Evolutionary conservation across 1,140 invertebrate species (phyloP).

Genomic region (Eufriesea mexicana): DNA sequence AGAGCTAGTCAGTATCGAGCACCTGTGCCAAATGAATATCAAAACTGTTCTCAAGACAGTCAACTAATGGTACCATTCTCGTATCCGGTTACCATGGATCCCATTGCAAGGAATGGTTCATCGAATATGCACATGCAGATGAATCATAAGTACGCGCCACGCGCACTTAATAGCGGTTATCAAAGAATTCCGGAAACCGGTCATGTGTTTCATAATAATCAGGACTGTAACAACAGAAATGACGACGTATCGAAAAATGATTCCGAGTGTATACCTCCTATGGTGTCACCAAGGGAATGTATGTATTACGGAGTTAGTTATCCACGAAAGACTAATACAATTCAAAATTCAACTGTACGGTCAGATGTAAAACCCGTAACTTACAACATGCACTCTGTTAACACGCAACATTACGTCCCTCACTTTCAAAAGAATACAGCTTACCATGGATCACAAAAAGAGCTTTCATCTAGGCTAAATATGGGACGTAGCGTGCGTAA

Average conservation of each 20-base stretch:
- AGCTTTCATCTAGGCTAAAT: slow-evolving; percentile 7
- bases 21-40: slow-evolving; percentile 32
- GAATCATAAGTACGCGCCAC: slow-evolving; percentile 31
- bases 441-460: slow-evolving; percentile 19
- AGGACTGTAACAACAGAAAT: slow-evolving; percentile 1
- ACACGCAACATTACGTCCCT: slow-evolving; percentile 12
- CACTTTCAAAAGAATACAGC: slow-evolving; percentile 21
- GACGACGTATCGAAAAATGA: slow-evolving; percentile 23
- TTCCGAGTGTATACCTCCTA: slow-evolving; percentile 48
- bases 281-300: slow-evolving; percentile 60
- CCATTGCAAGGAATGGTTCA: background rate
- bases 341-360: slow-evolving; percentile 2
- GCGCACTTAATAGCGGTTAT: slow-evolving; percentile 12
- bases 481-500: slow-evolving; percentile 30
- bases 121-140: slow-evolving; percentile 15
- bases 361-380: background rate
- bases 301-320: slow-evolving; percentile 47
- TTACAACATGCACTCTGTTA: background rate
- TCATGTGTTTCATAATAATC: background rate
- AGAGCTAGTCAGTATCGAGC: slow-evolving; percentile 38
- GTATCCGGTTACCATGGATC: slow-evolving; percentile 28
- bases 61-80: slow-evolving; percentile 22
- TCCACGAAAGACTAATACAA: slow-evolving; percentile 11
- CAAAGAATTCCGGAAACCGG: slow-evolving; percentile 22
- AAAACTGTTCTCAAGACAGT: slow-evolving; percentile 25